Evolutionary conservation across 2,888 invertebrate species (phyloP), one percentile per base, ranked within the genome.

Genomic region (Cryptosula pallasiana): DNA sequence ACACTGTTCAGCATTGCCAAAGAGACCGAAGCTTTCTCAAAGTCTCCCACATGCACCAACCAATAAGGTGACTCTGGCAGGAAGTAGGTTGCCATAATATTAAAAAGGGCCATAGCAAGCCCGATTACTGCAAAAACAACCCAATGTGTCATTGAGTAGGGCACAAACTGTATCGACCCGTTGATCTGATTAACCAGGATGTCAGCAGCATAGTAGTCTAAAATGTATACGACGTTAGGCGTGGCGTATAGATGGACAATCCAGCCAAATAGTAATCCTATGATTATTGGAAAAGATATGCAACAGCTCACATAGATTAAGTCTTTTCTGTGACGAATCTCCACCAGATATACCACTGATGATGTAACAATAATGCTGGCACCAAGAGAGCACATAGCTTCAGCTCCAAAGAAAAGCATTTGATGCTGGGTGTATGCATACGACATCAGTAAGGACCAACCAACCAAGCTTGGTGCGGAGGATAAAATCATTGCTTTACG

Each of bases 21-120:
- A 23, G 57, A 57, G 5, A 9, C 23, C 25, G n/a, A 25, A 13
- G 57, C 57, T n/a, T 5, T 25, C 5, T 5, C 25, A 16, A 23
- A 23, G 57, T 25, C 25, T 23, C 57, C n/a, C 5, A 23, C n/a
- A 5, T n/a, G 25, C n/a, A 57, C 25, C 57, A 57, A 25, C 57
- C 57, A 57, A 57, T 57, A 57, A 5, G 57, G 57, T n/a, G 57
- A 57, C 23, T n/a, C n/a, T n/a, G 57, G 57, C 5, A 57, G 23
- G n/a, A n/a, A 57, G 25, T 5, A n/a, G n/a, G 57, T 57, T n/a
- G 57, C 57, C 5, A 57, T n/a, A 25, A 57, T 5, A 57, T 25
- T 57, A 5, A n/a, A 5, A n/a, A 57, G n/a, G n/a, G 57, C 16
- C 9, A 57, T 57, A 5, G 13, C 13, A n/a, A 57, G 16, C 5